Base-by-base conservation (phyloP, 2,888 invertebrate species). In the Thecophora atra region DNA sequence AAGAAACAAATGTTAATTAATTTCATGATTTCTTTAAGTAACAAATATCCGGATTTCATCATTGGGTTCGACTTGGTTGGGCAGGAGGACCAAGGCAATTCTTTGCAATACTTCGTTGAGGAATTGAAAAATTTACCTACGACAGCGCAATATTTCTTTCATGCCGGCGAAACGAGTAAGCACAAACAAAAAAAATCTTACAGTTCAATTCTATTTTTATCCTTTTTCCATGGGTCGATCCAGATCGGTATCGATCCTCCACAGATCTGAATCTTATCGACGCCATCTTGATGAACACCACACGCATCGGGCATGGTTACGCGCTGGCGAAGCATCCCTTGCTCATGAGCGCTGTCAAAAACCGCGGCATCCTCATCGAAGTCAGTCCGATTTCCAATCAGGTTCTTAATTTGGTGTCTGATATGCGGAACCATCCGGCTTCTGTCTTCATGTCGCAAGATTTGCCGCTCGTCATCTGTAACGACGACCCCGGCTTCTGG, bases 11-110 rank as follows among this genome's bases (percentile, higher is more conserved):
- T 37, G 6, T 37, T 37, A 37, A 8, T n/a, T n/a, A 37, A 37
- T 8, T 37, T 30, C 8, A n/a, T n/a, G n/a, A n/a, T n/a, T n/a
- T 52, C 37, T 77, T 76, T 19, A 51, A 86, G 85, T 37, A 28
- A 72, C 21, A 19, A 70, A 0, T 80, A 80, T 78, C 91, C 91
- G 0, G 80, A 89, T 62, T 89, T 90, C 76, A 81, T 92, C 8
- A 87, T 88, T 19, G 92, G 92, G 4, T 91, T 91, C 73, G 92
- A 92, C 84, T 84, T 92, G 60, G 91, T 91, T 1, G 92, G 91
- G 0, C 90, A 90, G 76, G 92, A 92, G 83, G 91, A 92, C 77
- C 87, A 87, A 56, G 91, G 91, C 0, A 80, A 86, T 37, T 87
- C 89, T 0, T 81, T 91, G 0, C 76, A 84, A 37, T 72, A 78